Evolutionary conservation across 1,140 invertebrate genomes (phyloP).

Genomic region (Drosophila santomea): DNA sequence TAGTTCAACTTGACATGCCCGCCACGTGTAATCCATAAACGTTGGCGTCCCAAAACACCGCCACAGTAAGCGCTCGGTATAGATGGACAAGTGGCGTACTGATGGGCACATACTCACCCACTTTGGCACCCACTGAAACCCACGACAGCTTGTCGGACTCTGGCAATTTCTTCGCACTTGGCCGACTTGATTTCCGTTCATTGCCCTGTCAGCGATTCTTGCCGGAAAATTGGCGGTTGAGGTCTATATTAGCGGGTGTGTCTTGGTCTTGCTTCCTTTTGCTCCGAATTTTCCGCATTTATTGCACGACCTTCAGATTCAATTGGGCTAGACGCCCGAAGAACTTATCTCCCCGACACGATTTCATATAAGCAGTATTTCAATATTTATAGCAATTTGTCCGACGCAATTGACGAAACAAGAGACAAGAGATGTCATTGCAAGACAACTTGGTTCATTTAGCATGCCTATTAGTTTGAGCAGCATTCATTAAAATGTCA

Average conservation of each 20-base stretch:
- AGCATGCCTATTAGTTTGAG: constrained; percentile 17
- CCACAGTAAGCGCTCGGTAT: neutral
- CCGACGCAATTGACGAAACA: neutral
- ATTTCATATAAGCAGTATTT: too few species aligned
- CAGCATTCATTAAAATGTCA: constrained; percentile 47
- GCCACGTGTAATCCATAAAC: constrained; percentile 74
- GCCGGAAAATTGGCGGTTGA: neutral
- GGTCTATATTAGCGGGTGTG: constrained; percentile 29
- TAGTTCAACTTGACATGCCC: constrained; percentile 51
- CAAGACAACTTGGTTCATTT: constrained; percentile 18
- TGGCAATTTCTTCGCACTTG: constrained; percentile 22
- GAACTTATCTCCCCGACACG: constrained; percentile 5
- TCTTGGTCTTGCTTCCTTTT: constrained; percentile 28
- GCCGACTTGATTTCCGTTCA: constrained; percentile 6
- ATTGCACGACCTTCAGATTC: constrained; percentile 16
- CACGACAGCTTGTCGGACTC: neutral
- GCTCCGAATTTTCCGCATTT: constrained; percentile 6
- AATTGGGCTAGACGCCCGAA: constrained; percentile 3
- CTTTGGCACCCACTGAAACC: constrained; percentile 2
- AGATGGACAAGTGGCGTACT: constrained; percentile 3
- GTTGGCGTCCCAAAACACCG: constrained; percentile 44
- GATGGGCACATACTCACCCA: neutral
- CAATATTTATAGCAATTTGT: too few species aligned
- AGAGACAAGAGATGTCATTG: constrained; percentile 6
- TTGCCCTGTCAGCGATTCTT: constrained; percentile 36